phyloP scores from a whole-genome alignment of 2,797 vertebrate species.

The Pteropus rufus region DNA sequence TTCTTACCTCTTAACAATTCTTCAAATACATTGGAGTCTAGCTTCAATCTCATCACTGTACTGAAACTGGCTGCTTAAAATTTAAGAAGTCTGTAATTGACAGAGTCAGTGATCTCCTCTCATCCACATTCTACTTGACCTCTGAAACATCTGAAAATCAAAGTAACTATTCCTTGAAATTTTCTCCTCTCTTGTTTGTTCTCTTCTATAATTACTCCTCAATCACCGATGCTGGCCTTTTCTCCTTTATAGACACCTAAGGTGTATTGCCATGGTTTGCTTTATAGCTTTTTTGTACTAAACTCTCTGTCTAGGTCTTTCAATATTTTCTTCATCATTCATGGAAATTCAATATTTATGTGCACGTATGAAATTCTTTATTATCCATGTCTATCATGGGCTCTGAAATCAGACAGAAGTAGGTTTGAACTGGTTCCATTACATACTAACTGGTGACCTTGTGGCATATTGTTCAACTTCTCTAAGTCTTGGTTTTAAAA shows the following conservation, averaged over 20 bases:
- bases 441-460: not conserved
- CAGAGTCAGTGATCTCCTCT: conserved; percentile 7
- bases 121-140: conserved; percentile 30
- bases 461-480: not conserved
- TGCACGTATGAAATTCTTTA: not conserved
- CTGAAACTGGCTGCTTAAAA: conserved; percentile 5
- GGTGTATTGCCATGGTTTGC: not conserved
- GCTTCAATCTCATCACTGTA: not conserved
- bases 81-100: not conserved
- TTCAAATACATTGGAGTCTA: not conserved
- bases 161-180: not conserved
- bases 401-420: not conserved
- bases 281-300: not conserved
- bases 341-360: not conserved
- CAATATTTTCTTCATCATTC: not conserved
- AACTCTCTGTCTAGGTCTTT: not conserved
- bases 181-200: not conserved
- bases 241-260: not conserved
- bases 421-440: not conserved
- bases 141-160: conserved; percentile 10
- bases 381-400: not conserved
- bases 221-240: not conserved
- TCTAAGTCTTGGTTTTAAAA: not conserved
- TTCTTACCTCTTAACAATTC: not conserved
- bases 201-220: not conserved